Conservation (phyloP, 2,797 vertebrate species). For the Saxicola maurus region DNA sequence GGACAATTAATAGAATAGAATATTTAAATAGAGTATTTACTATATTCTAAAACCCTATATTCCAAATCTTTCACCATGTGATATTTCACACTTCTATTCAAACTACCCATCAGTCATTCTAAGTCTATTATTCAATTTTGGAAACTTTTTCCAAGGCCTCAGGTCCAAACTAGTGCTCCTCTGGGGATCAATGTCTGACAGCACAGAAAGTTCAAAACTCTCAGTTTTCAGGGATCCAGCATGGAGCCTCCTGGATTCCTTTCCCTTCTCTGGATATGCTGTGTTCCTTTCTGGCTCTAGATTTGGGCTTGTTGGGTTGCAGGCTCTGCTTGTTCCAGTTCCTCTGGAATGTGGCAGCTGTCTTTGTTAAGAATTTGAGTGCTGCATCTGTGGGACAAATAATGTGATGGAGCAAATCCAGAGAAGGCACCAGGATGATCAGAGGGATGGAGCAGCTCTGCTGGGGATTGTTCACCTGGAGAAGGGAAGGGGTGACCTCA, state of each 20-base stretch:
- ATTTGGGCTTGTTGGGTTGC: neutral
- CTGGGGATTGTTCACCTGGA: neutral
- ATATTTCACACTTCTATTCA: no score
- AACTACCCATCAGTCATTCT: no score
- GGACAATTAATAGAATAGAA: no score
- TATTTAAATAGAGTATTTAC: no score
- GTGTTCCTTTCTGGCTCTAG: fast-evolving
- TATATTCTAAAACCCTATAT: no score
- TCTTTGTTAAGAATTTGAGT: neutral
- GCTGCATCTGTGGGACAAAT: neutral
- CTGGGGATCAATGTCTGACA: no score
- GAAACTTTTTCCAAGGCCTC: no score
- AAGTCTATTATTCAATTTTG: no score
- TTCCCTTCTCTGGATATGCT: neutral
- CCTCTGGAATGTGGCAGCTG: neutral
- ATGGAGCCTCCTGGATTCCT: neutral
- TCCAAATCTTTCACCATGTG: no score
- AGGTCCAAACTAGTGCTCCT: no score
- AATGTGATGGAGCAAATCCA: neutral
- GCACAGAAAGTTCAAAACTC: no score
- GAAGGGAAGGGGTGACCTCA: neutral
- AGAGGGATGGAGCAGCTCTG: neutral
- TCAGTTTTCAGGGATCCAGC: no score
- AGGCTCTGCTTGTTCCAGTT: neutral
- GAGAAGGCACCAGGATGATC: neutral